A percentile compares a stretch with the other conserved stretches of the same genome.
These are phyloP conservation scores for Rousettus madagascariensis DNA, from an alignment of 2,797 vertebrate species.

Conservation along the genomic window DNA sequence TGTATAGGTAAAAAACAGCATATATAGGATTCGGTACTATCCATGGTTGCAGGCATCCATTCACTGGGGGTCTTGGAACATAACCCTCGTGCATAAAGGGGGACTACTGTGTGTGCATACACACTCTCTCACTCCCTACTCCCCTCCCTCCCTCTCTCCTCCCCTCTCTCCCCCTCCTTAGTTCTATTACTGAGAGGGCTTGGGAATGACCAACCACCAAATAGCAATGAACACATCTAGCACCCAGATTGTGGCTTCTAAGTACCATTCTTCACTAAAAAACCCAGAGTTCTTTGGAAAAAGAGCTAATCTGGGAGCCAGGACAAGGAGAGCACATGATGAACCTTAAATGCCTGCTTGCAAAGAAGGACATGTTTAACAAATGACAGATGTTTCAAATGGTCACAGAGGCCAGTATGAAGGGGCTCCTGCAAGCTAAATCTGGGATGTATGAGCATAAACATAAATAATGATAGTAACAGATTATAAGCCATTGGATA, in stretches of 20 bases:
- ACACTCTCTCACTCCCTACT: too few species aligned
- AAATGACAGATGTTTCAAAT: not conserved
- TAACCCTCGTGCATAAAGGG: too few species aligned
- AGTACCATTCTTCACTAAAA: slow-evolving; percentile 18
- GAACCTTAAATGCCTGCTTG: not conserved
- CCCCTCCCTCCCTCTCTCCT: too few species aligned
- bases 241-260: not conserved
- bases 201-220: not conserved
- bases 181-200: not conserved
- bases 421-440: not conserved
- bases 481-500: not conserved
- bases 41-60: not conserved
- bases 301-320: not conserved
- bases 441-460: not conserved
- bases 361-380: not conserved
- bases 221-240: not conserved
- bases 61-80: not conserved
- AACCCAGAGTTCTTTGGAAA: not conserved
- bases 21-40: not conserved
- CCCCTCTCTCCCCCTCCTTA: not conserved
- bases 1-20: not conserved
- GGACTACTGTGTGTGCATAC: not conserved
- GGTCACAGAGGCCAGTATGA: not conserved
- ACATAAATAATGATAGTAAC: not conserved
- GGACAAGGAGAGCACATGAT: not conserved